A percentile compares a stretch with the other conserved stretches of the same genome.
phyloP scores from a whole-genome alignment of 2,888 invertebrate species.

The Hoplodrina ambigua region DNA sequence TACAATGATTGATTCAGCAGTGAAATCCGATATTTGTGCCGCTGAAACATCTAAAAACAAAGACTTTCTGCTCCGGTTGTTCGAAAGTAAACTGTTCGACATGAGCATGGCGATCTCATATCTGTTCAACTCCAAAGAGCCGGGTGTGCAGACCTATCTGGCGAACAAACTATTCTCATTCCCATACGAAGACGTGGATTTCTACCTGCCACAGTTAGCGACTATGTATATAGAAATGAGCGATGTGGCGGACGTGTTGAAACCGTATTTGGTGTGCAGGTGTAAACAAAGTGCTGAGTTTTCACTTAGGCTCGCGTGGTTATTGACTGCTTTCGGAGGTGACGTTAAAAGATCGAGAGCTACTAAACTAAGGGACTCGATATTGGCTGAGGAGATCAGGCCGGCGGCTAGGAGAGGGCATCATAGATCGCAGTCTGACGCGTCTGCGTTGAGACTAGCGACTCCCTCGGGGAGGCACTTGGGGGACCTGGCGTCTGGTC shows the following conservation, averaged over 20 bases:
- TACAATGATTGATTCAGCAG: slow-evolving; percentile 74
- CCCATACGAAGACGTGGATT: slow-evolving; percentile 97
- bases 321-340: slow-evolving; percentile 97
- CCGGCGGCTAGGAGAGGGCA: slow-evolving; percentile 86
- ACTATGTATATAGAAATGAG: slow-evolving; percentile 99
- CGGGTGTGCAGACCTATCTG: slow-evolving; percentile 99
- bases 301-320: slow-evolving; percentile 98
- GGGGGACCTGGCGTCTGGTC: slow-evolving; percentile 97
- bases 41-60: slow-evolving; percentile 88
- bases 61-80: slow-evolving; percentile 95
- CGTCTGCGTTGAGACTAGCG: slow-evolving; percentile 92
- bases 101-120: slow-evolving; percentile 99
- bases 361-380: slow-evolving; percentile 84
- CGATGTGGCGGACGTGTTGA: slow-evolving; percentile 96
- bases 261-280: slow-evolving; percentile 87
- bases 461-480: slow-evolving; percentile 92
- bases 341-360: slow-evolving; percentile 87
- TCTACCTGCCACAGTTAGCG: slow-evolving; percentile 99
- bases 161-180: slow-evolving; percentile 99
- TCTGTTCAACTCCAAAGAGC: slow-evolving; percentile 99
- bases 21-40: slow-evolving; percentile 76
- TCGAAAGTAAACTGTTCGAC: slow-evolving; percentile 99
- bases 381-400: slow-evolving; percentile 86
- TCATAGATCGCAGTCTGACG: slow-evolving; percentile 94
- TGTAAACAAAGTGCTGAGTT: slow-evolving; percentile 99